Conservation (phyloP, 2,797 vertebrate genomes). For the Acanthopagrus latus region DNA sequence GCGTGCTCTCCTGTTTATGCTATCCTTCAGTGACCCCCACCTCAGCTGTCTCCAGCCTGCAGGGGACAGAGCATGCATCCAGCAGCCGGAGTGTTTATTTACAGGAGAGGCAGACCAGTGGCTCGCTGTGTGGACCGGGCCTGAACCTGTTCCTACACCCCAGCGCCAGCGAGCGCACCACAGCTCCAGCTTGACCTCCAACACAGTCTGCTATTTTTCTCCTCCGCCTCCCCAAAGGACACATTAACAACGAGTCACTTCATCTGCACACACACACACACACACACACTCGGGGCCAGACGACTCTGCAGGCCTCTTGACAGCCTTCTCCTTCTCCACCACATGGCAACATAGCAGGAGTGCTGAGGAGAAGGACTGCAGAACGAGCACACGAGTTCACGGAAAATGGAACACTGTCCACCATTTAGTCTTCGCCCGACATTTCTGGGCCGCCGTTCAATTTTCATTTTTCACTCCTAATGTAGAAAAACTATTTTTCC, state of each 20-base stretch:
- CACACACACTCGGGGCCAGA: slow-evolving; percentile 31
- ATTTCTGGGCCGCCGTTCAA: slow-evolving; percentile 85
- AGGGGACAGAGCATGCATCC: slow-evolving; percentile 23
- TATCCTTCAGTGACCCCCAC: slow-evolving; percentile 63
- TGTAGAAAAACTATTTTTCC: slow-evolving; percentile 88
- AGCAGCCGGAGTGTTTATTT: slow-evolving; percentile 67
- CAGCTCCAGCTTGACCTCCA: slow-evolving; percentile 64
- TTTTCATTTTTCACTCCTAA: slow-evolving; percentile 85
- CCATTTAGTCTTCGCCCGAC: slow-evolving; percentile 85
- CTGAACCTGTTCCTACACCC: slow-evolving; percentile 48
- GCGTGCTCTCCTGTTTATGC: slow-evolving; percentile 19
- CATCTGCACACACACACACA: slow-evolving; percentile 33
- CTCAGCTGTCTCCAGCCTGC: slow-evolving; percentile 28
- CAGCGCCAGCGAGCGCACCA: slow-evolving; percentile 40
- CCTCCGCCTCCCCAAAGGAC: slow-evolving; percentile 45
- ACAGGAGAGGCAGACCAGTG: slow-evolving; percentile 55
- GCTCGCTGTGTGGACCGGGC: slow-evolving; percentile 18
- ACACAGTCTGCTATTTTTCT: slow-evolving; percentile 53
- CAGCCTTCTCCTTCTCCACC: slow-evolving; percentile 67
- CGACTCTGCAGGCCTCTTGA: slow-evolving; percentile 40
- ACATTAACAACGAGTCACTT: slow-evolving; percentile 66
- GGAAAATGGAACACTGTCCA: slow-evolving; percentile 87
- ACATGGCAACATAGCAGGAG: slow-evolving; percentile 55
- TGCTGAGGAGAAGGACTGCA: slow-evolving; percentile 45
- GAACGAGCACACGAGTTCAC: slow-evolving; percentile 87